Percentiles rank a stretch among this genome's conserved stretches.
phyloP scores from a whole-genome alignment of 2,888 invertebrate genomes.

The Isoperla grammatica region DNA sequence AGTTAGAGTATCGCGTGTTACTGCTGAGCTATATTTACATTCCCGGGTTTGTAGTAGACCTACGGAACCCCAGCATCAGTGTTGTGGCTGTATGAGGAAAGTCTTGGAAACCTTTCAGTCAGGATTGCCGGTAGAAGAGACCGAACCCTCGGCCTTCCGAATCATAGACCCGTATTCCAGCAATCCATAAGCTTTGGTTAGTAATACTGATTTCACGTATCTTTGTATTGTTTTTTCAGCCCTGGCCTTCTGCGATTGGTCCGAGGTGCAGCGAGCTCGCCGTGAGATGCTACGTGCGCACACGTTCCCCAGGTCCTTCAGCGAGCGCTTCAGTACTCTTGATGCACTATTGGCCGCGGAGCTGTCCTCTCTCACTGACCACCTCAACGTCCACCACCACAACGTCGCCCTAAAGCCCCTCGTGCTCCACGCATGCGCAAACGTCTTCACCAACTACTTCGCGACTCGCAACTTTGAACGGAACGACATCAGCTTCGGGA shows the following conservation, averaged over 20 bases:
- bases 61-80: too few species aligned
- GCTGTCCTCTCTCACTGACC: conserved; percentile 39
- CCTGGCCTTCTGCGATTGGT: conserved; percentile 65
- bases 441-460: conserved; percentile 57
- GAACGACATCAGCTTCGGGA: conserved; percentile 46
- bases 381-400: conserved; percentile 22
- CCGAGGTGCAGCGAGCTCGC: conserved; percentile 54
- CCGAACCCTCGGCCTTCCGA: too few species aligned
- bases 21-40: too few species aligned
- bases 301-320: conserved; percentile 54
- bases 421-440: conserved; percentile 49
- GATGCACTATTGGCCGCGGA: conserved; percentile 48
- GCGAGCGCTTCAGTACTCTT: conserved; percentile 49
- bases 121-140: too few species aligned
- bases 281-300: conserved; percentile 54
- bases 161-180: too few species aligned
- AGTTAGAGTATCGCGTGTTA: too few species aligned
- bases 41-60: too few species aligned
- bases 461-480: conserved; percentile 49
- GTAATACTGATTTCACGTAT: too few species aligned
- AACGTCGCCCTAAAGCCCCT: conserved; percentile 44
- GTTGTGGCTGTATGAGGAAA: too few species aligned
- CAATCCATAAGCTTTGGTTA: too few species aligned
- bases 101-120: too few species aligned
- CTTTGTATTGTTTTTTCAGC: conserved; percentile 43